Base-by-base conservation (phyloP, 2,797 vertebrate species). In the Artibeus jamaicensis region DNA sequence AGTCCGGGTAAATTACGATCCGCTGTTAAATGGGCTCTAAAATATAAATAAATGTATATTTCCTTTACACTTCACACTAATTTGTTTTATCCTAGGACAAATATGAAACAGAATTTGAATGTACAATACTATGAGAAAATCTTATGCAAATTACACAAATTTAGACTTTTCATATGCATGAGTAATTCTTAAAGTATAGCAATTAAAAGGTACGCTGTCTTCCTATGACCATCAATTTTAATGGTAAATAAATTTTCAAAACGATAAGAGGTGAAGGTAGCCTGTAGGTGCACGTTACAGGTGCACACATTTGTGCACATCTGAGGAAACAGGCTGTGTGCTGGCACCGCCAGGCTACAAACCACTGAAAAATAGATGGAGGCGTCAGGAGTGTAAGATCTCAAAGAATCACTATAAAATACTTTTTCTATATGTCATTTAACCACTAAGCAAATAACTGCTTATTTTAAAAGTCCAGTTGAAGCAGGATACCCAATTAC, bases 381-480 rank as follows among this genome's bases (percentile, higher is more conserved):
- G 22, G n/a, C 26, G 83, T 67, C 29, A 67, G 39, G 42, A 83
- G 71, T 73, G 89, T 92, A 82, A 89, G 76, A 92, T 78, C 24
- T 29, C 10, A 65, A 76, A 83, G 42, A 93, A 91, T 93, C 73
- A 93, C 32, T 67, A 34, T 48, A 48, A 92, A 92, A 62, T 46
- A 46, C 19, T 59, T 91, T 74, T 70, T 68, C 88, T 57, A 39
- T 71, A 71, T 83, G 79, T 89, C 37, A 70, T 46, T 88, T 91
- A 88, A 85, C 32, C 7, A 68, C 71, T 68, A 92, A 92, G 42
- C 46, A 89, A 92, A 81, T 74, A 83, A 74, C 0, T 74, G 46
- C 32, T 93, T 93, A 84, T 91, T 88, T 95, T 32, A 88, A 95
- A 95, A 89, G 79, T 81, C 32, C 48, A 62, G 19, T 3, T 70